Conservation (phyloP, 2,888 invertebrate species). For the Alviniconcha strummeri region DNA sequence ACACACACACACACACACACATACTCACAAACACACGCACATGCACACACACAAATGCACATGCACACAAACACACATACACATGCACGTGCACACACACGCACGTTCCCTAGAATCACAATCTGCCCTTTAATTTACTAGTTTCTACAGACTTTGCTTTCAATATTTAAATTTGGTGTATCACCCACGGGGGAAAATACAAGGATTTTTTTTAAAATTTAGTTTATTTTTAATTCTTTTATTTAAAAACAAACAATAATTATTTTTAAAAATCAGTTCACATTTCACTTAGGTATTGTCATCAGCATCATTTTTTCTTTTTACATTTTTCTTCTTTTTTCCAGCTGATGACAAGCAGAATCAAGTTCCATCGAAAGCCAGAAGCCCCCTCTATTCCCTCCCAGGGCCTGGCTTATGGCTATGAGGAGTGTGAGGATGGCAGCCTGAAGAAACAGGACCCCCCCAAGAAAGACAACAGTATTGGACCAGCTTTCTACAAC, state of each 20-base stretch:
- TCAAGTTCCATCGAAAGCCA: constrained; percentile 70
- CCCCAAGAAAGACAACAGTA: constrained; percentile 65
- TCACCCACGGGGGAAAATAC: no score
- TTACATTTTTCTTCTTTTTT: constrained; percentile 20
- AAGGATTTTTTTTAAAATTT: no score
- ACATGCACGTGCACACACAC: neutral
- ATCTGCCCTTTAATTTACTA: no score
- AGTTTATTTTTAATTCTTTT: no score
- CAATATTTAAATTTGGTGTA: no score
- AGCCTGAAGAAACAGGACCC: constrained; percentile 70
- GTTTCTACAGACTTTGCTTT: no score
- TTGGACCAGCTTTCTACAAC: constrained; percentile 73
- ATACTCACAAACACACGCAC: neutral
- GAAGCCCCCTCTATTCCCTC: constrained; percentile 73
- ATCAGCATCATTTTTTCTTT: neutral
- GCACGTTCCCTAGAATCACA: neutral
- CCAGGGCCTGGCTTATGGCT: constrained; percentile 72
- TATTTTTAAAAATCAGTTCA: no score
- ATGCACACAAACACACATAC: neutral
- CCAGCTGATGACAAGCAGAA: constrained; percentile 62
- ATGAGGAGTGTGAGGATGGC: constrained; percentile 73
- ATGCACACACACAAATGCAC: neutral
- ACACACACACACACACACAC: constrained; percentile 14
- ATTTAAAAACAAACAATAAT: no score
- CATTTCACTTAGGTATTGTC: no score